Conservation (phyloP, 2,888 invertebrate species). For the Mythimna impura region DNA sequence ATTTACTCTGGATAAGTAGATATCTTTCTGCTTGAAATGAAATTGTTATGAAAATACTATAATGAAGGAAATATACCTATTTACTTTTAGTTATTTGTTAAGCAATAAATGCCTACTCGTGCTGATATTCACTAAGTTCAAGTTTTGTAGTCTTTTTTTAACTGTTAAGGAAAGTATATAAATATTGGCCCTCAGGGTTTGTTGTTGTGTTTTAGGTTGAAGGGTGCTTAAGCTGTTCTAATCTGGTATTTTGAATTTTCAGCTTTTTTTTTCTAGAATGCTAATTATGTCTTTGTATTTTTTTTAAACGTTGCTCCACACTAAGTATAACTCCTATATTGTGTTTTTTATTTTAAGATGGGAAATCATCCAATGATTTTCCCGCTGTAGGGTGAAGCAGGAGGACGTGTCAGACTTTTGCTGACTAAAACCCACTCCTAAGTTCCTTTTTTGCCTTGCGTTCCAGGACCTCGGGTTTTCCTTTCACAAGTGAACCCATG, state of each 20-base stretch:
- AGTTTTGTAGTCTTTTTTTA: neutral
- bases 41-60: conserved; percentile 4
- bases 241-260: neutral
- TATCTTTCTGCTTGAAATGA: neutral
- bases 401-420: too few species aligned
- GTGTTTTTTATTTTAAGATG: too few species aligned
- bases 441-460: too few species aligned
- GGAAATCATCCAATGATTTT: too few species aligned
- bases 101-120: neutral
- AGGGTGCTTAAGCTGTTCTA: neutral
- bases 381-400: too few species aligned
- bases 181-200: neutral
- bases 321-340: too few species aligned
- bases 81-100: neutral
- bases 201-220: neutral
- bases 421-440: too few species aligned
- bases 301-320: too few species aligned
- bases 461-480: too few species aligned
- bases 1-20: neutral
- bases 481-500: too few species aligned
- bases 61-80: neutral
- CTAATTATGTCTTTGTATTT: neutral
- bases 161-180: neutral
- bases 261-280: neutral
- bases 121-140: neutral